Evolutionary conservation across 2,113 vertebrate species (phyloP).

Genomic region (Nerophis lumbriciformis): DNA sequence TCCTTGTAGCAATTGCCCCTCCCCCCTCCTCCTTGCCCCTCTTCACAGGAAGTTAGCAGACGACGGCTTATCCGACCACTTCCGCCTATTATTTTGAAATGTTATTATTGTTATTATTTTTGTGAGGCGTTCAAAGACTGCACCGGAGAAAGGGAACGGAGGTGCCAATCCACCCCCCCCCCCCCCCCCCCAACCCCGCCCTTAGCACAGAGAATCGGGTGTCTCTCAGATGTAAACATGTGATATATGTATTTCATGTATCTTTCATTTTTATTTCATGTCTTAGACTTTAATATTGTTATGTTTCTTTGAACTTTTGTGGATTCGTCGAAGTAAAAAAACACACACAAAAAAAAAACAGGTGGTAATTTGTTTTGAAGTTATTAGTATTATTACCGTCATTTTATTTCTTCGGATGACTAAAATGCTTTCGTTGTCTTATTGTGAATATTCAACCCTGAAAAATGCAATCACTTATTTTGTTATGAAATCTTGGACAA

Average conservation of each 20-base stretch:
- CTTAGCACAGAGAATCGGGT: constrained; percentile 56
- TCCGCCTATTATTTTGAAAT: constrained; percentile 12
- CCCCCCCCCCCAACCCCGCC: no score
- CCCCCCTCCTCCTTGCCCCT: not conserved
- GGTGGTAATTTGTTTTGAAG: constrained; percentile 59
- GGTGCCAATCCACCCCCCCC: constrained; percentile 2
- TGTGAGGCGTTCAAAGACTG: constrained; percentile 33
- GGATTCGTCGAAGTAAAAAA: constrained; percentile 58
- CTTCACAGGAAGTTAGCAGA: constrained; percentile 17
- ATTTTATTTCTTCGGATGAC: constrained; percentile 50
- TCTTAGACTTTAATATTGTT: constrained; percentile 60
- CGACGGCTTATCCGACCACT: constrained; percentile 17
- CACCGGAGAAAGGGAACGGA: constrained; percentile 52
- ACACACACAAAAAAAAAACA: constrained; percentile 35
- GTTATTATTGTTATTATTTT: constrained; percentile 8
- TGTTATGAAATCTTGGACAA: constrained; percentile 57
- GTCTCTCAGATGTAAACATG: constrained; percentile 55
- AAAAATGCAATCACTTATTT: constrained; percentile 59
- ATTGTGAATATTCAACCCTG: constrained; percentile 73
- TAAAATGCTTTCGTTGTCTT: constrained; percentile 48
- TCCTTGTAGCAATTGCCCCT: constrained; percentile 35
- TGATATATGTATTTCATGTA: constrained; percentile 62
- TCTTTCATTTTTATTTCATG: constrained; percentile 52
- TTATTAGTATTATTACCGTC: constrained; percentile 55
- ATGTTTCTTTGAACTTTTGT: constrained; percentile 59